These are phyloP conservation scores for Orycteropus afer DNA, from an alignment of 2,113 vertebrate genomes.

Conservation along the genomic window DNA sequence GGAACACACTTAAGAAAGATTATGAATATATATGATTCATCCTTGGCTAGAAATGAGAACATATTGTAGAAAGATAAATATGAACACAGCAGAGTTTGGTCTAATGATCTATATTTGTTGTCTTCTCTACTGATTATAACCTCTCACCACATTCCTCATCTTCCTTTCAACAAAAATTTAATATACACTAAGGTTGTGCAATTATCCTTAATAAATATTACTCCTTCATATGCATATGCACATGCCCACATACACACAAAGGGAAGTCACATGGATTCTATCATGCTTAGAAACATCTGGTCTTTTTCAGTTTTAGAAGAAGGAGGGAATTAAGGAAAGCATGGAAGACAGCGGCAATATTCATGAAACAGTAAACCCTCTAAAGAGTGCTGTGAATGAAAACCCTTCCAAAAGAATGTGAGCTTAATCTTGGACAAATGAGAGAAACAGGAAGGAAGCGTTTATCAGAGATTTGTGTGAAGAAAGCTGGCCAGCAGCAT, in stretches of 20 bases:
- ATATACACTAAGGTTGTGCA: background rate
- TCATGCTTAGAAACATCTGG: background rate
- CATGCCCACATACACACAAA: background rate
- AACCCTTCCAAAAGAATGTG: background rate
- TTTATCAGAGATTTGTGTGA: background rate
- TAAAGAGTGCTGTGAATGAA: background rate
- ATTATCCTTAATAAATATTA: background rate
- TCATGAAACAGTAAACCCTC: background rate
- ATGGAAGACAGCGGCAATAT: background rate
- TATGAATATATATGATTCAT: constrained; percentile 44
- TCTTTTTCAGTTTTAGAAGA: background rate
- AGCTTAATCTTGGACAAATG: constrained; percentile 5
- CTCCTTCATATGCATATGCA: background rate
- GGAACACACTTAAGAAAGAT: constrained; percentile 39
- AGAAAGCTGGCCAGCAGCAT: background rate
- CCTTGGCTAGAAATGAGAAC: constrained; percentile 51
- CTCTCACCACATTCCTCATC: background rate
- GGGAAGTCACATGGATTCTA: background rate
- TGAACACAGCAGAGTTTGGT: constrained; percentile 26
- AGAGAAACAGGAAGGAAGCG: background rate
- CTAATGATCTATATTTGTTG: constrained; percentile 29
- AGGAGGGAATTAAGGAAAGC: background rate
- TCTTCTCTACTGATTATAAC: constrained; percentile 14
- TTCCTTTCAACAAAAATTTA: background rate
- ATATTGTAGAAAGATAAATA: constrained; percentile 47